These are phyloP conservation scores for Ommatoiulus sabulosus DNA, from an alignment of 2,888 invertebrate genomes.

Conservation along the genomic window DNA sequence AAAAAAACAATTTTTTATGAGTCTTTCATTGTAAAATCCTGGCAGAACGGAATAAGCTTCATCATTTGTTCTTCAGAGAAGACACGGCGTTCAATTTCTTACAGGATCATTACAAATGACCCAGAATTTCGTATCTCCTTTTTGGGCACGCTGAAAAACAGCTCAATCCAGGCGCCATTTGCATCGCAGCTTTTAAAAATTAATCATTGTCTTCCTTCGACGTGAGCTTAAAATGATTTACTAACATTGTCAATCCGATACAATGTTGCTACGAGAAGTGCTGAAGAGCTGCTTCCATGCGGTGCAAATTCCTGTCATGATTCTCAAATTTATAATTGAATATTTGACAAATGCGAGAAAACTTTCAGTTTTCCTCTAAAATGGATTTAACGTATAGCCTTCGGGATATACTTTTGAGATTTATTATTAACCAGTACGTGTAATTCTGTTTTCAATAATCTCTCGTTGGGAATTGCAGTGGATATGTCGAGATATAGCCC, in stretches of 20 bases:
- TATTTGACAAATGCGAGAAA: neutral
- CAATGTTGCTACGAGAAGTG: neutral
- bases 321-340: neutral
- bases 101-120: neutral
- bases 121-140: neutral
- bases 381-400: neutral
- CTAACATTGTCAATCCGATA: neutral
- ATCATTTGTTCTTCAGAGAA: neutral
- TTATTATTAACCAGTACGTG: too few relatives aligned
- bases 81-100: neutral
- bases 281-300: neutral
- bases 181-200: neutral
- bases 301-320: neutral
- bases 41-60: neutral
- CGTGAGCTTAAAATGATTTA: constrained; percentile 1
- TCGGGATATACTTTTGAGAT: too few relatives aligned
- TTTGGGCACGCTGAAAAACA: neutral
- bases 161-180: neutral
- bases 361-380: neutral
- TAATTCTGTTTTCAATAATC: too few relatives aligned
- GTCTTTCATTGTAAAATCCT: neutral
- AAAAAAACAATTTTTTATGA: neutral
- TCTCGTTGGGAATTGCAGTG: too few relatives aligned
- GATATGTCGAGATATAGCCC: too few relatives aligned
- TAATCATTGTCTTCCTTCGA: constrained; percentile 5